phyloP scores from a whole-genome alignment of 2,113 vertebrate species.

The Oenanthe oenanthe region DNA sequence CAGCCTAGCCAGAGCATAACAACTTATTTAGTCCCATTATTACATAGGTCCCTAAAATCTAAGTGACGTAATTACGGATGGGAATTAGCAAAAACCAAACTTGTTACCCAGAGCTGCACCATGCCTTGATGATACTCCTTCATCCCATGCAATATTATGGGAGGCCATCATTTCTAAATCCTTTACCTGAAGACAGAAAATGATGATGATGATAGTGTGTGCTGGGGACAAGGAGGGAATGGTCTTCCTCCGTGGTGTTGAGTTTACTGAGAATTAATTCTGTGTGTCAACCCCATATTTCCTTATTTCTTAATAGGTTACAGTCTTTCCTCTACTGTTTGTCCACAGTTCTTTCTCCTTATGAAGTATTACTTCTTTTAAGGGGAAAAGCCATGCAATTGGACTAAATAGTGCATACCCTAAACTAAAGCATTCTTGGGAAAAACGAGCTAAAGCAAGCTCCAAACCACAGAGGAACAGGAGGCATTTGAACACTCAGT shows the following conservation, averaged over 20 bases:
- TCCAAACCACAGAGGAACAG: not conserved
- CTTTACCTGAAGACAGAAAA: not conserved
- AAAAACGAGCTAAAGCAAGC: not conserved
- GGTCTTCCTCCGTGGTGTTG: not conserved
- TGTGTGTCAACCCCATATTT: not conserved
- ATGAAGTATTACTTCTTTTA: not conserved
- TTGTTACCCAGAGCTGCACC: not conserved
- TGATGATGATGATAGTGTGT: too few species aligned
- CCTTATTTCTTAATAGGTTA: not conserved
- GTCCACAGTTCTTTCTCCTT: not conserved
- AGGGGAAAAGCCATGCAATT: not conserved
- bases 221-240: too few species aligned
- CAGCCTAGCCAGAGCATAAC: not conserved
- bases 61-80: not conserved
- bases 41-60: not conserved
- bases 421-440: not conserved
- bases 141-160: rapidly evolving
- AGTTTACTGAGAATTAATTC: not conserved
- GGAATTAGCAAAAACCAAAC: not conserved
- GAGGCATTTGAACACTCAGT: not conserved
- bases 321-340: not conserved
- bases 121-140: not conserved
- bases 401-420: not conserved
- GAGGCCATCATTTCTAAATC: not conserved
- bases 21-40: not conserved